Conservation (phyloP, 2,888 invertebrate species). For the Erebia ligea region DNA sequence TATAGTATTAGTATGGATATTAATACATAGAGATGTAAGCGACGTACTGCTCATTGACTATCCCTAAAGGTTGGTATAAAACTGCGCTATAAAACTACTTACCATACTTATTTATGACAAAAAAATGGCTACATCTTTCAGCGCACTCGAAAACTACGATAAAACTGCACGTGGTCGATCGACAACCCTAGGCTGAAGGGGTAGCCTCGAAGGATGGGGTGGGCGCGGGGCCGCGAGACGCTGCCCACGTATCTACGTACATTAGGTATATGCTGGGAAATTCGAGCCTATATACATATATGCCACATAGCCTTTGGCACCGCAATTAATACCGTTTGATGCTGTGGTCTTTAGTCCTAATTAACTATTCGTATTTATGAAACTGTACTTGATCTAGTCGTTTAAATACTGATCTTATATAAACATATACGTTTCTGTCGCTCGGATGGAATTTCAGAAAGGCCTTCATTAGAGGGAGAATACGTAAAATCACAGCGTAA, state of each 20-base stretch:
- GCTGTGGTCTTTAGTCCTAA: constrained; percentile 48
- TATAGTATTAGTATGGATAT: too few species aligned
- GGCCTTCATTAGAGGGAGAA: too few species aligned
- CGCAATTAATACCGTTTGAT: constrained; percentile 68
- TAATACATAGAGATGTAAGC: too few species aligned
- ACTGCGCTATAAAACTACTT: too few species aligned
- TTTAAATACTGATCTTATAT: neutral
- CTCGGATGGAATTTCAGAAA: too few species aligned
- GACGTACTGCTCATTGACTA: too few species aligned
- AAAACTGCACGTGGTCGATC: neutral
- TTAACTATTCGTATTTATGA: constrained; percentile 39
- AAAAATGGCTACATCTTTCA: neutral
- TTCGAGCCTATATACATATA: constrained; percentile 67
- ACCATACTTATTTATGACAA: too few species aligned
- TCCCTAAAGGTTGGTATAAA: too few species aligned
- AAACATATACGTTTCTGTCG: too few species aligned
- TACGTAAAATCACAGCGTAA: too few species aligned
- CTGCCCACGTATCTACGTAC: constrained; percentile 55
- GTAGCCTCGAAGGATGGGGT: constrained; percentile 47
- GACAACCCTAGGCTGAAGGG: constrained; percentile 22
- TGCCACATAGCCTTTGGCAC: constrained; percentile 59
- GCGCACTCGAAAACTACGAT: neutral
- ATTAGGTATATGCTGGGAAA: constrained; percentile 72
- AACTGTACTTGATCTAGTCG: constrained; percentile 19
- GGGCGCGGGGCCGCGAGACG: constrained; percentile 56